Percentiles rank a stretch among this genome's conserved stretches.
These are phyloP conservation scores for Nasonia oneida DNA, from an alignment of 2,888 invertebrate species.

Conservation along the genomic window DNA sequence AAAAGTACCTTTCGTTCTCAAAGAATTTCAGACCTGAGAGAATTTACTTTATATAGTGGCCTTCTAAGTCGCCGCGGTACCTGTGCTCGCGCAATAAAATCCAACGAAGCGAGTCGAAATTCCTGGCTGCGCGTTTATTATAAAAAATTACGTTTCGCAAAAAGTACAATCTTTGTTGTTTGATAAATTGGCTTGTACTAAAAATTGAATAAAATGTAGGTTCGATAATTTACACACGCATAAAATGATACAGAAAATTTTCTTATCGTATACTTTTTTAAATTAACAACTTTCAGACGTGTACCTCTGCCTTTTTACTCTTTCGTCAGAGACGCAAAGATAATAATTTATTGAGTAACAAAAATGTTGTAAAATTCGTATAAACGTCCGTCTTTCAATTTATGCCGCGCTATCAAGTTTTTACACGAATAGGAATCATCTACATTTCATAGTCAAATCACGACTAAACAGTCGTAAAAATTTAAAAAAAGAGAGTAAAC, in stretches of 20 bases:
- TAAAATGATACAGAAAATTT: not conserved
- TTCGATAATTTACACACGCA: too few relatives aligned
- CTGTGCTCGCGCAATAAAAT: not conserved
- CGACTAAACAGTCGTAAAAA: constrained; percentile 46
- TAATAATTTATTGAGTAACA: constrained; percentile 50
- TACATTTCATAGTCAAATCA: constrained; percentile 1
- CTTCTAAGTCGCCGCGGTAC: not conserved
- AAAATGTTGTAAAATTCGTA: constrained; percentile 41
- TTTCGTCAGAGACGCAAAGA: not conserved
- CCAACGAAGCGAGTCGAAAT: not conserved
- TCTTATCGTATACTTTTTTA: not conserved
- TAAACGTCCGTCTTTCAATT: constrained; percentile 36
- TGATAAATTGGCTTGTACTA: not conserved
- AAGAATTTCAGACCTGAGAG: constrained; percentile 51
- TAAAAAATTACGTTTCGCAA: not conserved
- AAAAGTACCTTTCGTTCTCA: constrained; percentile 19
- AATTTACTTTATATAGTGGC: constrained; percentile 20
- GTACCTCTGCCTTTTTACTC: constrained; percentile 7
- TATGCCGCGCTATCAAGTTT: constrained; percentile 37
- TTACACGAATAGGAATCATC: constrained; percentile 32
- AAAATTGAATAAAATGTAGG: too few relatives aligned
- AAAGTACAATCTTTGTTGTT: not conserved
- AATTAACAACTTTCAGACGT: not conserved
- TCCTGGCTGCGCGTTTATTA: not conserved
- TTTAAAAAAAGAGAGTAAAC: not conserved